Evolutionary conservation across 2,797 vertebrate species (phyloP).

Genomic region (Poeciliopsis gracilis): DNA sequence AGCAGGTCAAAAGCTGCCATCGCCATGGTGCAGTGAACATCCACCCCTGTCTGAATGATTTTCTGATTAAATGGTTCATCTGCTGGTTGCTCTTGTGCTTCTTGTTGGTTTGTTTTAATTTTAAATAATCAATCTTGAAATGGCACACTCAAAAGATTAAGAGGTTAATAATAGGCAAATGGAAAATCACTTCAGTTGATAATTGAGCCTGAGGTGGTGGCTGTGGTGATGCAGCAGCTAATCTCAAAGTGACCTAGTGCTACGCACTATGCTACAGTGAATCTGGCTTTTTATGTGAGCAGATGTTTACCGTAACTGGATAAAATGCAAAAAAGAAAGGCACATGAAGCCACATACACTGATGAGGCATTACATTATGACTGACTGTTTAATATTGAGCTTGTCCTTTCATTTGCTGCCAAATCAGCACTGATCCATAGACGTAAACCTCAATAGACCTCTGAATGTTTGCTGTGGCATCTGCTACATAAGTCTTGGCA

Average conservation of each 20-base stretch:
- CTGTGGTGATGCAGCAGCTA: constrained; percentile 1
- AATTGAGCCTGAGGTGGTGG: constrained; percentile 7
- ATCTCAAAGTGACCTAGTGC: constrained; percentile 17
- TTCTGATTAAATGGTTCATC: neutral
- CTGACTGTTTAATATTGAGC: neutral
- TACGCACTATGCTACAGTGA: neutral
- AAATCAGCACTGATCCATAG: neutral
- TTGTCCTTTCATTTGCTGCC: neutral
- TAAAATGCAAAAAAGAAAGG: neutral
- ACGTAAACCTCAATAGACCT: neutral
- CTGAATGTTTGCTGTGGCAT: neutral
- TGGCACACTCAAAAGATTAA: constrained; percentile 16
- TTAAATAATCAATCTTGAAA: constrained; percentile 19
- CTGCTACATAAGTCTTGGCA: neutral
- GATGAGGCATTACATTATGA: neutral
- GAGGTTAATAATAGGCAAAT: constrained; percentile 33
- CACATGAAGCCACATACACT: neutral
- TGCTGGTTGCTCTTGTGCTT: neutral
- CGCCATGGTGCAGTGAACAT: neutral
- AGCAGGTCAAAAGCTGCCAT: constrained; percentile 3
- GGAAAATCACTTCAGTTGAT: constrained; percentile 32
- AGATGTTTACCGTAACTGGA: neutral
- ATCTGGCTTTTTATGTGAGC: neutral
- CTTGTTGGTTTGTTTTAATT: neutral
- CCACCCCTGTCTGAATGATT: neutral